Base-by-base conservation (phyloP, 2,113 vertebrate genomes). In the Promerops cafer region DNA sequence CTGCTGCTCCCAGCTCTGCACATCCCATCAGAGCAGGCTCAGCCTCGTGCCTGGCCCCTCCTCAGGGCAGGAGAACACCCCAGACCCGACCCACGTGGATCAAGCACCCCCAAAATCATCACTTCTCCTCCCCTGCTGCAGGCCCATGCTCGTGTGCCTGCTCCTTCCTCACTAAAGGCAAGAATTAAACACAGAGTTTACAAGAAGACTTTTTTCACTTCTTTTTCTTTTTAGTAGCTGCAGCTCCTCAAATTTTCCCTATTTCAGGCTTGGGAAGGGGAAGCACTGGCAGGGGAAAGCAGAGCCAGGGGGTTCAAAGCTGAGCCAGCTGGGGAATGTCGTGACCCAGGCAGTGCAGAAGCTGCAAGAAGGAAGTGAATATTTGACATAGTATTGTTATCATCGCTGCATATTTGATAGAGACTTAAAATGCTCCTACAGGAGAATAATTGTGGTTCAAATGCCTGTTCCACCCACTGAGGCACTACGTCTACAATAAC, bases 391-490 rank as follows among this genome's bases (percentile, higher is more conserved):
- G 88, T 91, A 57, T 79, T 91, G 90, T 94, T 94, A 94, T 96
- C 83, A 68, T 78, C 56, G n/a, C 53, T 80, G 76, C 84, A 83
- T 93, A 60, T 83, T 96, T 91, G 83, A 66, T 53, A 50, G 89
- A 92, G 93, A 84, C 45, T 60, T 82, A 24, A 94, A 96, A 52
- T 88, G 78, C 87, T 92, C 77, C 10, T 82, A 96, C 75, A 90
- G 96, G 93, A 83, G 88, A 84, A 26, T 77, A 49, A 97, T 93
- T 97, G 97, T 97, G 93, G 76, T n/a, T 53, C 82, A 82, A 74
- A 96, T 93, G 96, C 94, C 83, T 89, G 86, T 87, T 76, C 91
- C 88, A 59, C 96, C 94, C 97, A 94, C 96, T 31, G 44, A 75
- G 53, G 92, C 65, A 27, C 47, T 24, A 7, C 0, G 10, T 66